Evolutionary conservation across 2,888 invertebrate species (phyloP), one percentile per base, ranked within the genome.

Genomic region (Eupithecia dodoneata): DNA sequence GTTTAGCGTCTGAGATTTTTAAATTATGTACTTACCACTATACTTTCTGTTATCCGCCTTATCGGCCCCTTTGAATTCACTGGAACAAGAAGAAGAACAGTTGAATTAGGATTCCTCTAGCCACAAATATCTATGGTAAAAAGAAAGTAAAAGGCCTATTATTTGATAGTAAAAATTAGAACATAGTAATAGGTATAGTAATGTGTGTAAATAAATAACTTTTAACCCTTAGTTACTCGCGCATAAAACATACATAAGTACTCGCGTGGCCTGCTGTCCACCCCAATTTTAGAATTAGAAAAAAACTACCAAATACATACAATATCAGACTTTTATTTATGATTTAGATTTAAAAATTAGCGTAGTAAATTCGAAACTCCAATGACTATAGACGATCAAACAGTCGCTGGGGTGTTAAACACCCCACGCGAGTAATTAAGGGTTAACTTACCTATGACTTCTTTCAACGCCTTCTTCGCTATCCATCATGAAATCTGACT

Each of bases 401-500:
- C n/a, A n/a, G n/a, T n/a, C n/a, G n/a, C n/a, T n/a, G n/a, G n/a
- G n/a, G n/a, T n/a, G n/a, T n/a, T n/a, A n/a, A n/a, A n/a, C n/a
- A n/a, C n/a, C n/a, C n/a, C n/a, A n/a, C n/a, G n/a, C n/a, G n/a
- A n/a, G n/a, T n/a, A n/a, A n/a, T n/a, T n/a, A n/a, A n/a, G n/a
- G n/a, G n/a, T n/a, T n/a, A n/a, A 30, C 41, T 30, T 85, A 93
- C 93, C 89, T 92, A 83, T 82, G 88, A 55, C 75, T 85, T 85
- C 83, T 90, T 42, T 92, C 91, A 0, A 88, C 80, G 45, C 83
- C 79, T 3, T 92, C 93, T 81, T 92, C 93, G 49, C 80, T 85
- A 45, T 94, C 94, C 90, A 94, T 87, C 93, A 94, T 94, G 81
- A 87, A 93, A 79, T 93, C 94, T 0, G 93, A 87, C 83, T 94